Base-by-base conservation (phyloP, 2,888 invertebrate genomes). In the Eilema griseolum region DNA sequence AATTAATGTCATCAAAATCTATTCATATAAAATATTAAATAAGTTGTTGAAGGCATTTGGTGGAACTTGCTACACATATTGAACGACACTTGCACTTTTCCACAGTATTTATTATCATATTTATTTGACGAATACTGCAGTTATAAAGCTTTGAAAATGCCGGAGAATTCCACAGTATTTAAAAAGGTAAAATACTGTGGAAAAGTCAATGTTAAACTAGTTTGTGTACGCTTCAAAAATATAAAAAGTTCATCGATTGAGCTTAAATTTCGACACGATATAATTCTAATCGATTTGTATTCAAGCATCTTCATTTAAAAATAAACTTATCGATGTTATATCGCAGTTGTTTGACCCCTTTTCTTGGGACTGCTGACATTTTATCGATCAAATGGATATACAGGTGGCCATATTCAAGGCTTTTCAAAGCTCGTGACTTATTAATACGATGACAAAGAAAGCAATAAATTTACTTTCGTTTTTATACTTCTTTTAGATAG, bases 371-470 rank as follows among this genome's bases (percentile, higher is more conserved):
- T 20, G 46, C n/a, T 10, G 52, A 20, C 52, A 10, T 52, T 52
- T 52, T 52, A 52, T 52, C 52, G 52, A 52, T 52, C 52, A 20
- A 41, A 41, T 41, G n/a, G n/a, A n/a, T 52, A 52, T 52, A 52
- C 52, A 52, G n/a, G 52, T 52, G 52, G n/a, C 52, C n/a, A 52
- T 41, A 16, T 52, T 52, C 52, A 52, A 52, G 52, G 52, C 2
- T 52, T 52, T 52, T 52, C 52, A 10, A 52, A 52, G 52, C 52
- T 52, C 10, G 52, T 52, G 52, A 52, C n/a, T 52, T 52, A 52
- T 52, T 52, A 52, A 52, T 52, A n/a, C 52, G n/a, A 52, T n/a
- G 52, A 52, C 52, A 16, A 59, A 59, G 57, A 59, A 59, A 24
- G 57, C n/a, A 52, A n/a, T 52, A 52, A n/a, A n/a, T 52, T 46